Evolutionary conservation across 2,888 invertebrate genomes (phyloP).

Genomic region (Agrenia bidenticulata): DNA sequence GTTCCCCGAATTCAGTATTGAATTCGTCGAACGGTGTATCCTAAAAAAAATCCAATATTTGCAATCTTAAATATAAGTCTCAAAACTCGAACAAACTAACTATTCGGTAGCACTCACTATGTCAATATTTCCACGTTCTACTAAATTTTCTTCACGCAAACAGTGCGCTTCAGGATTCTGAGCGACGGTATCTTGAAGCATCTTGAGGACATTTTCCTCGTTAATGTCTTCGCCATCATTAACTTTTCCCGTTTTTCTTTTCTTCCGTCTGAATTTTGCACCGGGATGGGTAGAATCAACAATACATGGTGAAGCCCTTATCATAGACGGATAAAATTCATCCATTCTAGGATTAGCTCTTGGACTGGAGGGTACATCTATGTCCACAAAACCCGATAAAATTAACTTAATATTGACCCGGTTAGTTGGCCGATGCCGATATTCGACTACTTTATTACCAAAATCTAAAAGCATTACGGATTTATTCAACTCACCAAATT

Average conservation of each 20-base stretch:
- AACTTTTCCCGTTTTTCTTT: not conserved
- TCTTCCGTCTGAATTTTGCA: not conserved
- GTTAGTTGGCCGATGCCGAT: too few species aligned
- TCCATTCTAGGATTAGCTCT: not conserved
- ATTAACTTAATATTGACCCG: too few species aligned
- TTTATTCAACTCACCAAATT: not conserved
- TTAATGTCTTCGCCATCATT: not conserved
- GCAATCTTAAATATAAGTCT: too few species aligned
- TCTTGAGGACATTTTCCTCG: not conserved
- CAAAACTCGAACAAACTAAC: too few species aligned
- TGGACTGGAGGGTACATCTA: not conserved
- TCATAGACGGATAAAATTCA: not conserved
- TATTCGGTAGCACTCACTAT: too few species aligned
- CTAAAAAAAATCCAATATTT: too few species aligned
- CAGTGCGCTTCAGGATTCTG: not conserved
- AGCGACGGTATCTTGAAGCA: not conserved
- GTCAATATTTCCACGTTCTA: too few species aligned
- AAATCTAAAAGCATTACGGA: too few species aligned
- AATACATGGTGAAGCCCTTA: not conserved
- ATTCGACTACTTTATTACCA: too few species aligned
- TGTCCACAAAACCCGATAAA: not conserved
- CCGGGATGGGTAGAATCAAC: not conserved
- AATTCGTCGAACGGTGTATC: not conserved
- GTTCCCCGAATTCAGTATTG: not conserved
- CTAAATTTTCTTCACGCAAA: slow-evolving; percentile 10